phyloP scores from a whole-genome alignment of 37 sponge, comb jelly and placozoan genomes.

The Aphrocallistes beatrix region DNA sequence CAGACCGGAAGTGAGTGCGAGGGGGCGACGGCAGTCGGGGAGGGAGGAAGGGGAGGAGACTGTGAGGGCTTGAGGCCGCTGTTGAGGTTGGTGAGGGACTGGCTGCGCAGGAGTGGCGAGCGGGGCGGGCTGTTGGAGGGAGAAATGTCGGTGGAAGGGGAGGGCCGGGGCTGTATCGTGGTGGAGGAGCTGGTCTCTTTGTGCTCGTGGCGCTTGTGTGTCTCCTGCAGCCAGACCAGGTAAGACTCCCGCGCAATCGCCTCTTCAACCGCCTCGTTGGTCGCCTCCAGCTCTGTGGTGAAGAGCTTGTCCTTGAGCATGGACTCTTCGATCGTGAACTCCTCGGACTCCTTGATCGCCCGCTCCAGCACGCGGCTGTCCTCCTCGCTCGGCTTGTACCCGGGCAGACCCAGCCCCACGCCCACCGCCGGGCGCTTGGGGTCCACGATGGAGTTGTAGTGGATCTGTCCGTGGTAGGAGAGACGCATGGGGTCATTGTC shows the following conservation, averaged over 20 bases:
- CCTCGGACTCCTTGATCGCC: slow-evolving; percentile 57
- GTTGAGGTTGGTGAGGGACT: neutral
- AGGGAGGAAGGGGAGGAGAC: slow-evolving; percentile 25
- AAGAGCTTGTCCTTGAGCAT: slow-evolving; percentile 74
- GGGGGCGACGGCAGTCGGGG: slow-evolving; percentile 16
- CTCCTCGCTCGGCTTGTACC: slow-evolving; percentile 81
- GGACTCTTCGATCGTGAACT: slow-evolving; percentile 48
- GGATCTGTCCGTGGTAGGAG: slow-evolving; percentile 75
- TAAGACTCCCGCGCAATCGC: slow-evolving; percentile 87
- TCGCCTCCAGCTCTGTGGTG: slow-evolving; percentile 67
- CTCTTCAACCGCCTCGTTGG: slow-evolving; percentile 70
- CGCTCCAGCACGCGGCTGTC: slow-evolving; percentile 47
- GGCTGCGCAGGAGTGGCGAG: neutral
- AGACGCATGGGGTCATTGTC: slow-evolving; percentile 89
- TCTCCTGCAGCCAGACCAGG: slow-evolving; percentile 64
- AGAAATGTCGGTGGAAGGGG: neutral
- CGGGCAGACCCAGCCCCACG: slow-evolving; percentile 88
- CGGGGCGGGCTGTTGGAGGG: neutral
- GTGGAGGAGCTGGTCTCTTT: slow-evolving; percentile 22
- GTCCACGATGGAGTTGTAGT: slow-evolving; percentile 90
- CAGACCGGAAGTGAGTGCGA: slow-evolving; percentile 26
- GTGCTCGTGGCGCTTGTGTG: neutral
- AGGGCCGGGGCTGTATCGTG: neutral
- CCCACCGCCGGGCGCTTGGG: slow-evolving; percentile 80
- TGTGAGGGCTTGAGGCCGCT: slow-evolving; percentile 21